Base-by-base conservation (phyloP, 2,113 vertebrate species). In the Anhinga anhinga region DNA sequence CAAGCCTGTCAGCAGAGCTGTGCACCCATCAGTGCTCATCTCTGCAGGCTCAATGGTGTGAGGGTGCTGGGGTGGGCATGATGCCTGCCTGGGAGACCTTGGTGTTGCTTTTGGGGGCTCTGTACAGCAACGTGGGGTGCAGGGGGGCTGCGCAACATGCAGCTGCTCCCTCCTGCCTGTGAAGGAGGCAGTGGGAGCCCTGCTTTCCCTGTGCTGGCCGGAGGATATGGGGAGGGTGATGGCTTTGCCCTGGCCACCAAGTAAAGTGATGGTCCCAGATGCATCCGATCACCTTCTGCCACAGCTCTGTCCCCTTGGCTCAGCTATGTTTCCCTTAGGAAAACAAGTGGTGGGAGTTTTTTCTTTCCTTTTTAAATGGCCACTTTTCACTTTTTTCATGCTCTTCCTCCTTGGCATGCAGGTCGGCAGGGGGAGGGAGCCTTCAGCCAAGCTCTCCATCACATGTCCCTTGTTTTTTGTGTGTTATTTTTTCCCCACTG, bases 381-480 rank as follows among this genome's bases (percentile, higher is more conserved):
- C 30, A 47, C 15, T 81, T 66, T 66, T 80, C 15, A 27, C 50
- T 84, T 38, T 55, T 76, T 17, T 5, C 5, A 9, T 77, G 52
- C 36, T 92, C 74, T 96, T 94, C 88, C 92, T 96, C 86, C 73
- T 82, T 82, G 94, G 88, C 77, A 55, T 2, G 4, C 70, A 45
- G 92, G 88, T 90, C 38, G 3, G 8, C 0, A 0, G 40, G 20
- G 52, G 74, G 62, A 83, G 86, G 85, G 61, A 89, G 59, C 76
- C 86, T 91, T 65, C 65, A 89, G 94, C 94, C 88, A 72, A 85
- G 84, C 91, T 96, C 81, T 96, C 86, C 73, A 84, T 97, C 96
- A 96, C 93, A 89, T 34, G 53, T 76, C 89, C 88, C 95, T 95
- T 96, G 91, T 62, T 95, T 97, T 82, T 40, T 94, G 84, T 96